These are phyloP conservation scores for Gasteruption jaculator DNA, from an alignment of 2,888 invertebrate species.

Conservation along the genomic window DNA sequence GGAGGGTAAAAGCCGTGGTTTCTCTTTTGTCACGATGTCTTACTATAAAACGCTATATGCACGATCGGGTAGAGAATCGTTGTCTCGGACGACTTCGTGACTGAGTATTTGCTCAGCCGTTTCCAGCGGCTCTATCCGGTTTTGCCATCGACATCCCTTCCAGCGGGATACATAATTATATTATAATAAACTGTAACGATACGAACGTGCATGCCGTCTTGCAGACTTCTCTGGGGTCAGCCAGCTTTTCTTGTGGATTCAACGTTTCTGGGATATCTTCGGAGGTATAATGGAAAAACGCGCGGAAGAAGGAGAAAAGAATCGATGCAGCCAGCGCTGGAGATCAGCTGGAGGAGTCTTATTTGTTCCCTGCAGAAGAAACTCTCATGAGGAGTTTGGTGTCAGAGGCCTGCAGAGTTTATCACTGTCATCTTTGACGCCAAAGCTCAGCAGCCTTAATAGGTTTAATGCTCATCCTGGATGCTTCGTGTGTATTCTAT, in stretches of 20 bases:
- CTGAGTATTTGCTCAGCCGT: slow-evolving; percentile 49
- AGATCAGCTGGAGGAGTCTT: too few relatives aligned
- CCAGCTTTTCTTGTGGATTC: too few relatives aligned
- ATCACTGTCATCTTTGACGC: slow-evolving; percentile 43
- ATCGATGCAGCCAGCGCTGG: too few relatives aligned
- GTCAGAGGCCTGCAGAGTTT: slow-evolving; percentile 40
- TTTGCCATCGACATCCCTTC: slow-evolving; percentile 39
- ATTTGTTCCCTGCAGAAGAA: too few relatives aligned
- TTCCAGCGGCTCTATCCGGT: slow-evolving; percentile 32
- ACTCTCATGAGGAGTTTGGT: slow-evolving; percentile 25
- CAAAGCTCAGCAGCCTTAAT: slow-evolving; percentile 35
- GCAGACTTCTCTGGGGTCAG: too few relatives aligned
- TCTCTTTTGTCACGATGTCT: slow-evolving; percentile 21
- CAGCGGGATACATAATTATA: slow-evolving; percentile 49
- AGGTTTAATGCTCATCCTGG: slow-evolving; percentile 37
- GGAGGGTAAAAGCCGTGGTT: slow-evolving; percentile 7
- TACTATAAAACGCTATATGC: too few relatives aligned
- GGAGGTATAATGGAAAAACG: too few relatives aligned
- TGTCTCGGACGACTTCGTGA: slow-evolving; percentile 46
- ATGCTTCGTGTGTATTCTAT: too few relatives aligned
- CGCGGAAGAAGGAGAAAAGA: too few relatives aligned
- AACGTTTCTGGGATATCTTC: too few relatives aligned
- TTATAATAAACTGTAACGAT: slow-evolving; percentile 51
- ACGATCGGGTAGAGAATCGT: slow-evolving; percentile 28
- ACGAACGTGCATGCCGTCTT: too few relatives aligned